Percentiles rank a stretch among this genome's conserved stretches.
Evolutionary conservation across 2,888 invertebrate genomes (phyloP).

Genomic region (Troglohyphantes excavatus): DNA sequence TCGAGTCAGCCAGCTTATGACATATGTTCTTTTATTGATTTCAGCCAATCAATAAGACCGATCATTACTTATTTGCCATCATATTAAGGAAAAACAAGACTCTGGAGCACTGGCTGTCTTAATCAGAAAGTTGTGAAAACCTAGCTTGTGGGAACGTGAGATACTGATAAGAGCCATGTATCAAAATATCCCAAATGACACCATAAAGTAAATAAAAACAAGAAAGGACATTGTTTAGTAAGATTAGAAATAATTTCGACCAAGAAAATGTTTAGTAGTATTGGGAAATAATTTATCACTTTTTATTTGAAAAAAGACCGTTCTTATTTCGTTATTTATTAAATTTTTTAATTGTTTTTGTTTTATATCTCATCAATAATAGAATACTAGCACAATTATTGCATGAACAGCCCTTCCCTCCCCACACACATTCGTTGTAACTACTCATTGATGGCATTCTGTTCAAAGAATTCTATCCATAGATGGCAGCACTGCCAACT

Average conservation of each 20-base stretch:
- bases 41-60: slow-evolving; percentile 34
- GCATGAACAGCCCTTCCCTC: too few species aligned
- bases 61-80: slow-evolving; percentile 16
- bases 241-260: background rate
- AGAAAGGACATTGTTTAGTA: background rate
- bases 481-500: too few species aligned
- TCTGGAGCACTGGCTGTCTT: slow-evolving; percentile 28
- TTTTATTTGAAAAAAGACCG: background rate
- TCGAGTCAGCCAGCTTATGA: slow-evolving; percentile 34
- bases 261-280: background rate
- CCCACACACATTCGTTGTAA: too few species aligned
- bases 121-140: slow-evolving; percentile 35
- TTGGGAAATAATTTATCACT: background rate
- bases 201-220: background rate
- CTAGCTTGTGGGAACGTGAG: background rate
- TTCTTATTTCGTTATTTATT: background rate
- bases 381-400: too few species aligned
- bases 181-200: background rate
- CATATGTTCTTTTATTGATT: slow-evolving; percentile 61
- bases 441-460: too few species aligned
- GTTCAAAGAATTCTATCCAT: too few species aligned
- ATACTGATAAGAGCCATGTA: background rate
- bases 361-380: too few species aligned
- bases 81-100: slow-evolving; percentile 36
- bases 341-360: too few species aligned